A percentile compares a stretch with the other conserved stretches of the same genome.
phyloP scores from a whole-genome alignment of 35 echinoderm and acorn worm species.

The Nesometra sesokonis region DNA sequence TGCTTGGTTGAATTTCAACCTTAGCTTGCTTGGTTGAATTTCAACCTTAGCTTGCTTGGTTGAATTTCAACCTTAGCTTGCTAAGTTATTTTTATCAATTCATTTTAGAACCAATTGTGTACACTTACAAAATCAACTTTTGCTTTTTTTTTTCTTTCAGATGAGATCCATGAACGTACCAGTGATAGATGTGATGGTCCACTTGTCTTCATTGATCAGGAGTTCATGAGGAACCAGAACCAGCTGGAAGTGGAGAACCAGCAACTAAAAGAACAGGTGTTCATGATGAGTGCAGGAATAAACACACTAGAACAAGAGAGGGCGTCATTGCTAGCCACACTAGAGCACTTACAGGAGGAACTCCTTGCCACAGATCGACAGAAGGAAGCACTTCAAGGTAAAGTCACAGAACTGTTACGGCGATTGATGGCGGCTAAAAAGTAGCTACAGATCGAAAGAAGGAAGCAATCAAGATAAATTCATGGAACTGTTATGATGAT shows the following conservation, averaged over 20 bases:
- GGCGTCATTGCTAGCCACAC: conserved; percentile 56
- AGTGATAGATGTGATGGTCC: background rate
- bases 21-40: no score
- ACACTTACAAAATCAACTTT: no score
- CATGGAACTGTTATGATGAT: no score
- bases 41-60: no score
- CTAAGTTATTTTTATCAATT: no score
- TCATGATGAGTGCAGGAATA: conserved; percentile 66
- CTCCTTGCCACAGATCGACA: conserved; percentile 67
- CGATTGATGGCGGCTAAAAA: background rate
- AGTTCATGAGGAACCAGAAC: background rate
- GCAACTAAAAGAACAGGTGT: conserved; percentile 22
- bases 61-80: no score
- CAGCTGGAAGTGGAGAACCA: conserved; percentile 36
- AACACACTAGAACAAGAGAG: conserved; percentile 66
- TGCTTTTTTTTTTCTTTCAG: background rate
- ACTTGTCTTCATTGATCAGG: background rate
- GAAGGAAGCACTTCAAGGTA: conserved; percentile 35
- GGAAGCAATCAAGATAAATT: no score
- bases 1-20: no score
- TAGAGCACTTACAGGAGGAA: conserved; percentile 90
- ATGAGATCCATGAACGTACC: background rate
- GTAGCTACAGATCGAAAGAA: background rate
- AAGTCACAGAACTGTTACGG: conserved; percentile 38
- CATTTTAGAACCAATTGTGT: no score